phyloP scores from a whole-genome alignment of 2,888 invertebrate genomes.

The Scelioninae gen. 2 region DNA sequence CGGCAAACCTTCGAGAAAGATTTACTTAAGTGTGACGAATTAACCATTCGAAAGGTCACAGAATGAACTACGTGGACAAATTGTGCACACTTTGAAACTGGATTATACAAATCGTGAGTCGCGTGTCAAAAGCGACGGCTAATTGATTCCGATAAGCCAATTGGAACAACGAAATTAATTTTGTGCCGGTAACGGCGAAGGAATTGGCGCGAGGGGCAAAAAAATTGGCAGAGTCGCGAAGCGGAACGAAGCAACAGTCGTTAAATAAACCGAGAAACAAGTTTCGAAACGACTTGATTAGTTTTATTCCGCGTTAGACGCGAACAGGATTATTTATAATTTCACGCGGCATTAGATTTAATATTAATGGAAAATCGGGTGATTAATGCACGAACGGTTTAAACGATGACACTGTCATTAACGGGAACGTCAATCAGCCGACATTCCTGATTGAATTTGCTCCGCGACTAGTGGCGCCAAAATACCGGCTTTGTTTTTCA shows the following conservation, averaged over 20 bases:
- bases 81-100: too few relatives aligned
- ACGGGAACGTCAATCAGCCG: slow-evolving; percentile 45
- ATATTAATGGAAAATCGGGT: slow-evolving; percentile 3
- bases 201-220: neutral
- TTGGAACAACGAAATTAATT: neutral
- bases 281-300: slow-evolving; percentile 6
- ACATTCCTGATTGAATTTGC: slow-evolving; percentile 46
- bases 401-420: slow-evolving; percentile 27
- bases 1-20: slow-evolving; percentile 32
- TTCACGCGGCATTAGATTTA: slow-evolving; percentile 6
- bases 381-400: slow-evolving; percentile 14
- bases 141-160: neutral
- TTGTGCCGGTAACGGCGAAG: neutral
- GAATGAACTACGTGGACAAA: slow-evolving; percentile 23
- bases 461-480: slow-evolving; percentile 30
- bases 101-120: too few relatives aligned
- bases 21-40: slow-evolving; percentile 40
- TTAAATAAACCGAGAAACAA: neutral
- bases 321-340: slow-evolving; percentile 10
- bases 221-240: neutral
- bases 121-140: neutral
- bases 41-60: slow-evolving; percentile 18
- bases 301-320: slow-evolving; percentile 4
- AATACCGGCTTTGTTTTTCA: slow-evolving; percentile 39
- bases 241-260: neutral